These are phyloP conservation scores for Melanotus villosus DNA, from an alignment of 2,888 invertebrate species.

Conservation along the genomic window DNA sequence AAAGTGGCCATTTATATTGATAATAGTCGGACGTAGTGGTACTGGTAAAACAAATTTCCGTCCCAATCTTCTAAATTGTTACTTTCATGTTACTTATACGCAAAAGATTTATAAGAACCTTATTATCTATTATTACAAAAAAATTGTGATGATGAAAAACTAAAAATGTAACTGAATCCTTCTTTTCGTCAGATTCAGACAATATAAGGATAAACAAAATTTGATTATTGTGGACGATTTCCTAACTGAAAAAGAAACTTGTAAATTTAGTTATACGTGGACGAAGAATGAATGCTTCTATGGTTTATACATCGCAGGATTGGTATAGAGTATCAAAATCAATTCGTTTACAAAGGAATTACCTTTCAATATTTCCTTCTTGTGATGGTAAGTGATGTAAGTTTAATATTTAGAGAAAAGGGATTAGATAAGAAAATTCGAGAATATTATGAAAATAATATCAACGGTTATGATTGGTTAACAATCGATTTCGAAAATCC, in stretches of 20 bases:
- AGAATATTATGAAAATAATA: slow-evolving; percentile 24
- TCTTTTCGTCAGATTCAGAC: neutral
- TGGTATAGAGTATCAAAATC: slow-evolving; percentile 33
- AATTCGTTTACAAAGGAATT: slow-evolving; percentile 34
- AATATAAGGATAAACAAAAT: slow-evolving; percentile 8
- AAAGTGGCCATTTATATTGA: neutral
- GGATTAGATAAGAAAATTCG: slow-evolving; percentile 25
- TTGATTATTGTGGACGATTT: slow-evolving; percentile 1
- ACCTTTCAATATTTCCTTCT: slow-evolving; percentile 35
- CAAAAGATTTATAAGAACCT: neutral
- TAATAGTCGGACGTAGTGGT: slow-evolving; percentile 4
- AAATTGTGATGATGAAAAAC: neutral
- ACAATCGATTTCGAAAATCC: slow-evolving; percentile 34
- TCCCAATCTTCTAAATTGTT: neutral
- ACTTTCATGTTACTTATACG: neutral
- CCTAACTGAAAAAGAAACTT: neutral
- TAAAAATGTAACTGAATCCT: neutral
- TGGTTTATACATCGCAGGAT: slow-evolving; percentile 33
- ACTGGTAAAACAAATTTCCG: neutral
- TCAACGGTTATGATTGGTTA: slow-evolving; percentile 25
- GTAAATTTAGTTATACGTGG: neutral
- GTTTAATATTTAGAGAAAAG: slow-evolving; percentile 31
- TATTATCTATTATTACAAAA: slow-evolving; percentile 1
- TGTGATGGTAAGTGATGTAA: slow-evolving; percentile 26
- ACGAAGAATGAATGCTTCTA: slow-evolving; percentile 14